These are phyloP conservation scores for Cepaea hortensis DNA, from an alignment of 2,888 invertebrate genomes.

Conservation along the genomic window DNA sequence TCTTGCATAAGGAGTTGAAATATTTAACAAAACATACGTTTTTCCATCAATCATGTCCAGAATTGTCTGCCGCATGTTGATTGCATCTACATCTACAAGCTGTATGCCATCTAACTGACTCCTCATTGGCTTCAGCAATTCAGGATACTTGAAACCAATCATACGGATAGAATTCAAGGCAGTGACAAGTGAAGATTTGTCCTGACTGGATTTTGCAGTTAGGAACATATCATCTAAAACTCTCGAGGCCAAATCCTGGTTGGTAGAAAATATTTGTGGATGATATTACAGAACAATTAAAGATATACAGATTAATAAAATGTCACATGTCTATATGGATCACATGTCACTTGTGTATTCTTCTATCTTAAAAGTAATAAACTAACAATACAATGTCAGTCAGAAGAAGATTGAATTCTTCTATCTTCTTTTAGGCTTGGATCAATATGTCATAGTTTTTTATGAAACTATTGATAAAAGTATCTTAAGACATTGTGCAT, in stretches of 20 bases:
- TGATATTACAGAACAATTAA: background rate
- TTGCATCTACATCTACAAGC: constrained; percentile 53
- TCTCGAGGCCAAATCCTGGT: constrained; percentile 20
- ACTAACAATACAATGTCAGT: too few species aligned
- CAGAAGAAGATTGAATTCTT: too few species aligned
- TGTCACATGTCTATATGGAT: too few species aligned
- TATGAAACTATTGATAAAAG: too few species aligned
- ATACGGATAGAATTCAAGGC: constrained; percentile 52
- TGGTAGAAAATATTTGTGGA: background rate
- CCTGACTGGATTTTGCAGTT: constrained; percentile 26
- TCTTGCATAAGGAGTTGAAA: background rate
- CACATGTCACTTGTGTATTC: too few species aligned
- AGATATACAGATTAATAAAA: too few species aligned
- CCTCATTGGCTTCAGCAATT: constrained; percentile 57
- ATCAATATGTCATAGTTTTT: too few species aligned
- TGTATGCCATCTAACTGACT: constrained; percentile 53
- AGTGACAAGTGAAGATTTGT: constrained; percentile 39
- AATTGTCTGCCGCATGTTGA: constrained; percentile 55
- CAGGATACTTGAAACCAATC: constrained; percentile 55
- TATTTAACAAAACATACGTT: constrained; percentile 54
- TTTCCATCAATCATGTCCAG: constrained; percentile 67
- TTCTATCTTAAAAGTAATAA: too few species aligned
- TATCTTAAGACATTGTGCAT: too few species aligned
- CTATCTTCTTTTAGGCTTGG: too few species aligned
- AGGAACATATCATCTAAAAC: constrained; percentile 21